phyloP scores from a whole-genome alignment of 2,113 vertebrate genomes.

The Clarias magur region DNA sequence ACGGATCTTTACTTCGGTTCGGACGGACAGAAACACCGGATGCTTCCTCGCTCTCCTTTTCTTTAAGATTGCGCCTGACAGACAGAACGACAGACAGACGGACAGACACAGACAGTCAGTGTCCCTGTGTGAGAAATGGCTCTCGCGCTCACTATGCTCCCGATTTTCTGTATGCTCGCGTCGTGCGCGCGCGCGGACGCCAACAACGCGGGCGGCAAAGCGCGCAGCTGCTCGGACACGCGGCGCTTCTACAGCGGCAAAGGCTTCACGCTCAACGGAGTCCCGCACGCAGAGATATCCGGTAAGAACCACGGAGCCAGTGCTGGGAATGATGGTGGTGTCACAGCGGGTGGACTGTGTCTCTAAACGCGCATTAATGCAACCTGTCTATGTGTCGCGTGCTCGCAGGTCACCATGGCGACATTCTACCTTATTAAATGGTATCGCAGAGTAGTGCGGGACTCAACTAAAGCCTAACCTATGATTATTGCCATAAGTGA shows the following conservation, averaged over 20 bases:
- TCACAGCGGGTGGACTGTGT: not conserved
- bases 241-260: conserved; percentile 91
- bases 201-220: conserved; percentile 73
- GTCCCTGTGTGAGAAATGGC: conserved; percentile 70
- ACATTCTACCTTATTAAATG: not conserved
- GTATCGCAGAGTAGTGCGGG: not conserved
- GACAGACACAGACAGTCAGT: not conserved
- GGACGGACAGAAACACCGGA: conserved; percentile 13
- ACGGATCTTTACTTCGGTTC: not conserved
- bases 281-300: conserved; percentile 90
- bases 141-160: conserved; percentile 66
- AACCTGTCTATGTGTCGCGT: not conserved
- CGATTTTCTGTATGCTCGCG: conserved; percentile 53
- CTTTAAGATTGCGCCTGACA: conserved; percentile 3
- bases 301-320: conserved; percentile 72
- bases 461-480: not conserved
- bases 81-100: not conserved
- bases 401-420: conserved; percentile 25
- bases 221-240: conserved; percentile 86
- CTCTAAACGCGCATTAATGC: not conserved
- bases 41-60: conserved; percentile 7
- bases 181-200: conserved; percentile 76
- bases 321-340: not conserved
- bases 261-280: conserved; percentile 86
- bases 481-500: not conserved